Evolutionary conservation across 2,797 vertebrate species (phyloP).

Genomic region (Oryzias sinensis): DNA sequence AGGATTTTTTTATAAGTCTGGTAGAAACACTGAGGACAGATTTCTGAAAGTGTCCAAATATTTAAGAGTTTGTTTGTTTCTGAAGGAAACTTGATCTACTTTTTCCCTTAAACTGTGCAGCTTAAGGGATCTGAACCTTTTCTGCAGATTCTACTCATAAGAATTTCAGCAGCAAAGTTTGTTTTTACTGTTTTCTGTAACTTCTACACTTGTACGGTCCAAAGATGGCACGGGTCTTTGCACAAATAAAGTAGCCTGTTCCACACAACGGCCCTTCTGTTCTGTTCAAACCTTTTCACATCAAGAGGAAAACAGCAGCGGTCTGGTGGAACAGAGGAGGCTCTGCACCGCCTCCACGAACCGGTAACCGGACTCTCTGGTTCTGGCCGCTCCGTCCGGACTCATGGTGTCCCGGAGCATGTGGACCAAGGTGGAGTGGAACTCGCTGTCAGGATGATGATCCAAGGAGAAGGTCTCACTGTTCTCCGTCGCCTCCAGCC

Average conservation of each 20-base stretch:
- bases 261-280: slow-evolving; percentile 27
- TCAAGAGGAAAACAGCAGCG: slow-evolving; percentile 74
- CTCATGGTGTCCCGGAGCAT: slow-evolving; percentile 82
- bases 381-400: slow-evolving; percentile 46
- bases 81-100: slow-evolving; percentile 44
- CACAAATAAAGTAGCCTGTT: slow-evolving; percentile 81
- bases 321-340: slow-evolving; percentile 79
- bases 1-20: slow-evolving; percentile 44
- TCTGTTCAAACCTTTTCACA: slow-evolving; percentile 1
- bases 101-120: slow-evolving; percentile 19
- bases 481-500: slow-evolving; percentile 77
- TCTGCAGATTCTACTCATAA: slow-evolving; percentile 50
- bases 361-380: slow-evolving; percentile 50
- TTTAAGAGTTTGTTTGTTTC: slow-evolving; percentile 64
- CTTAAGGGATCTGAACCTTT: slow-evolving; percentile 3
- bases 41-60: slow-evolving; percentile 45
- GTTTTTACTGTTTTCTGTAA: slow-evolving; percentile 27
- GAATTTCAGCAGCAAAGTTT: slow-evolving; percentile 51
- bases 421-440: slow-evolving; percentile 91
- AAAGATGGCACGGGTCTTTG: slow-evolving; percentile 69
- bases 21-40: slow-evolving; percentile 67
- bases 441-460: slow-evolving; percentile 75
- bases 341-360: slow-evolving; percentile 77
- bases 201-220: slow-evolving; percentile 71
- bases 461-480: slow-evolving; percentile 78